Base-by-base conservation (phyloP, 2,797 vertebrate species). In the Enteromius unitaeniatus region DNA sequence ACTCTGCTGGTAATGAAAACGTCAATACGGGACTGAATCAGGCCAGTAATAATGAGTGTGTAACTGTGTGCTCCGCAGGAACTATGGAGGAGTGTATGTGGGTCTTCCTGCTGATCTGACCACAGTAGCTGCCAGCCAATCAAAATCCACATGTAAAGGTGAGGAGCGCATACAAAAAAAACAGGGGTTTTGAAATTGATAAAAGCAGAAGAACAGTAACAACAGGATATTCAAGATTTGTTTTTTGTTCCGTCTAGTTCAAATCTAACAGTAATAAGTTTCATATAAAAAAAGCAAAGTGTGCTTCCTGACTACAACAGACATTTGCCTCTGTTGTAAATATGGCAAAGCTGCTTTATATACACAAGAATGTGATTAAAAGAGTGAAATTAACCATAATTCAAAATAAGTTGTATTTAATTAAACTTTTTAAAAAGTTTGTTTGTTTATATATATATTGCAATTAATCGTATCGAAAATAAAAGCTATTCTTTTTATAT, bases 61-160 rank as follows among this genome's bases (percentile, higher is more conserved):
- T 58, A n/a, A 49, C 14, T 73, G 40, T 64, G 70, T 40, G 47
- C 55, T 88, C 21, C 84, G 58, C 82, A 99, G 98, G 93, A 98
- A 99, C 91, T 99, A 99, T 31, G 98, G 98, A 0, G 98, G 97
- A 0, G 97, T 99, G 0, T 99, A 99, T 17, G 97, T 99, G 60
- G 98, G 98, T 55, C 91, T 99, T 19, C 97, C 97, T 0, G 87
- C 95, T 0, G 97, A 98, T 9, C 90, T 96, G 19, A 92, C 93
- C 81, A 87, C 89, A 55, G 93, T 96, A 87, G 94, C 94, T 79
- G 91, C 95, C 69, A 96, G 89, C 87, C 96, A 97, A 91, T 95
- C 97, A 0, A 97, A 96, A 92, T 91, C 95, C 74, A 92, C 93
- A 51, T 89, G 77, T 0, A 97, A 97, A 97, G 97, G 97, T 98